Percentiles rank a stretch among this genome's conserved stretches.
Evolutionary conservation across 2,888 invertebrate genomes (phyloP).

Genomic region (Stomorhina lunata): DNA sequence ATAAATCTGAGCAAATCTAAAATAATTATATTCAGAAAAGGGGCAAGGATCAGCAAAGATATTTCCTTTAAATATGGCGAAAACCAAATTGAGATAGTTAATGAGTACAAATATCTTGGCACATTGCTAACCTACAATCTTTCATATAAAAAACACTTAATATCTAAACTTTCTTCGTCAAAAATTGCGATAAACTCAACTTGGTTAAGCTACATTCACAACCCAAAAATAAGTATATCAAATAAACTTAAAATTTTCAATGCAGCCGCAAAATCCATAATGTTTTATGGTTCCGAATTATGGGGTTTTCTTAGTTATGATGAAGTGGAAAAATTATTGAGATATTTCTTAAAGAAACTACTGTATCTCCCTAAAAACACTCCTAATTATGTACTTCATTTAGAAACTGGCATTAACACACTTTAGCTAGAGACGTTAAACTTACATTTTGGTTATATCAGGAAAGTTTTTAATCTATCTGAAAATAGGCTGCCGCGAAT

Average conservation of each 20-base stretch:
- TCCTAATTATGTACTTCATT: not conserved
- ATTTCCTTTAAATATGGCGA: not conserved
- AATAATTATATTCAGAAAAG: too few relatives aligned
- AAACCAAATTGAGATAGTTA: not conserved
- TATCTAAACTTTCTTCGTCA: not conserved
- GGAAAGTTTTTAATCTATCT: too few relatives aligned
- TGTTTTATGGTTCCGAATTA: conserved; percentile 24
- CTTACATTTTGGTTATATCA: too few relatives aligned
- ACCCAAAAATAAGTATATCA: not conserved
- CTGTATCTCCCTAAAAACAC: not conserved
- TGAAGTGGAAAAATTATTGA: conserved; percentile 26
- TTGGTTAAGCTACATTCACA: not conserved
- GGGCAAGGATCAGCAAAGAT: too few relatives aligned
- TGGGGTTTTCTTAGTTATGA: conserved; percentile 22
- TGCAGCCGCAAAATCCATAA: conserved; percentile 11
- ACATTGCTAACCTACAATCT: not conserved
- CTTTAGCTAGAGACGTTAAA: too few relatives aligned
- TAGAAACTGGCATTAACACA: not conserved
- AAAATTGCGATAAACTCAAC: conserved; percentile 21
- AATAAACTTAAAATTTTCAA: conserved; percentile 43
- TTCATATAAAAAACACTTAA: conserved; percentile 2
- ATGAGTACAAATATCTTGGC: conserved; percentile 9
- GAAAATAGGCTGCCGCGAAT: too few relatives aligned
- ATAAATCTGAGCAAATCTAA: too few relatives aligned
- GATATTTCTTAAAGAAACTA: conserved; percentile 18